Base-by-base conservation (phyloP, 2,113 vertebrate species). In the Xyrauchen texanus region DNA sequence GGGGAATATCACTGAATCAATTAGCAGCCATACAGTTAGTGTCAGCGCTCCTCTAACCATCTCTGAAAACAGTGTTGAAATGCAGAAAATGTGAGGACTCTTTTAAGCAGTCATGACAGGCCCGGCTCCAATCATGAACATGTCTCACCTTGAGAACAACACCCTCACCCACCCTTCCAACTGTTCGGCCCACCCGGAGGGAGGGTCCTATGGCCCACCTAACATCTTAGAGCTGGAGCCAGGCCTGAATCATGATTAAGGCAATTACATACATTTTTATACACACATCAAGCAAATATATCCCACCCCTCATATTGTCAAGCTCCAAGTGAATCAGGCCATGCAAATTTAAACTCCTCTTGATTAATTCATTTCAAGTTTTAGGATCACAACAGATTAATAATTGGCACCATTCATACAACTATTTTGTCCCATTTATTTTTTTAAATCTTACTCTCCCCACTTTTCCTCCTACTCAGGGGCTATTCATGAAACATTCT, bases 271-370 rank as follows among this genome's bases (percentile, higher is more conserved):
- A 61, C 53, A 76, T 85, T 55, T 83, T 82, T 84, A 34, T 34
- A 88, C 86, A 90, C 88, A 90, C 87, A 88, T 86, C 86, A 90
- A 92, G 90, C 89, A 90, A 86, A 91, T 77, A 75, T 76, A 63
- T 86, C 85, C 86, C 86, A 87, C 86, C 85, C 78, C 76, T 86
- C 65, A 78, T 88, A 87, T 68, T 76, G 68, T 92, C 85, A 90
- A 91, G 88, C 91, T 89, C 84, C 77, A 77, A 81, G 82, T 72
- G 55, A 85, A 63, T 88, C 87, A 91, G 85, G 90, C 89, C 90
- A 93, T 93, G 92, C 93, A 91, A 84, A 34, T 34, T 34, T 34
- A 34, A 34, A 58, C 77, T 79, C 86, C 90, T 81, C 6, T 90
- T 69, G 84, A 82, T 89, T 85, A 82, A 91, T 90, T 89, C 83